Evolutionary conservation across 2,888 invertebrate species (phyloP).

Genomic region (Phorcus lineatus): DNA sequence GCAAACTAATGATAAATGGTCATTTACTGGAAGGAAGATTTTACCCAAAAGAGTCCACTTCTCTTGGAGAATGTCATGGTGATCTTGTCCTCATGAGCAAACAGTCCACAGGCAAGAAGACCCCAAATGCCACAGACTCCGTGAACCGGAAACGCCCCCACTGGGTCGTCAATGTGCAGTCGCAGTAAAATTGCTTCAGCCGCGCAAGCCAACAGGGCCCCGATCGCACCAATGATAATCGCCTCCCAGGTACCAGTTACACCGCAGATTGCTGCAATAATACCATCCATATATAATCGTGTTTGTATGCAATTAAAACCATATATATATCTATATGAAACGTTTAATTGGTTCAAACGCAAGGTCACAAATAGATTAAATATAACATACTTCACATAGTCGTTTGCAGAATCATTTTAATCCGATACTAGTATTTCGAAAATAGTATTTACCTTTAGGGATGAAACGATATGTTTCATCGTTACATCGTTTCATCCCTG

Average conservation of each 20-base stretch:
- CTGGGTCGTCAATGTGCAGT: conserved; percentile 90
- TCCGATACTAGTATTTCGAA: too few species aligned
- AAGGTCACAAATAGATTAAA: too few species aligned
- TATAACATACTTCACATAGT: too few species aligned
- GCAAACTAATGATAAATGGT: too few species aligned
- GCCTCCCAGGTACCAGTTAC: conserved; percentile 92
- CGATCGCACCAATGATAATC: conserved; percentile 87
- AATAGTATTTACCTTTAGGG: too few species aligned
- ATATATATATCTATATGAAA: too few species aligned
- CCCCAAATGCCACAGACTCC: conserved; percentile 66
- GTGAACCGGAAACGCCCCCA: conserved; percentile 86
- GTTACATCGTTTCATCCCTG: too few species aligned
- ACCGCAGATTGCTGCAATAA: conserved; percentile 68
- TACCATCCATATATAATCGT: not conserved
- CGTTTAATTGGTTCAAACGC: too few species aligned
- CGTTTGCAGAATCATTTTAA: too few species aligned
- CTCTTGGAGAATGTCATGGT: conserved; percentile 33
- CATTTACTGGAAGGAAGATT: too few species aligned
- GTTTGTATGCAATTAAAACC: too few species aligned
- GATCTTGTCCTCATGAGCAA: conserved; percentile 44
- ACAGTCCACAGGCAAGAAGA: conserved; percentile 43
- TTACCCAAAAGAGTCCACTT: conserved; percentile 46
- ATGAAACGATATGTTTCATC: too few species aligned
- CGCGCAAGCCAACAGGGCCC: conserved; percentile 84
- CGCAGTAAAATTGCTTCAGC: conserved; percentile 86